Evolutionary conservation across 2,113 vertebrate species (phyloP), one percentile per base, ranked within the genome.

Genomic region (Sclerurus mexicanus): DNA sequence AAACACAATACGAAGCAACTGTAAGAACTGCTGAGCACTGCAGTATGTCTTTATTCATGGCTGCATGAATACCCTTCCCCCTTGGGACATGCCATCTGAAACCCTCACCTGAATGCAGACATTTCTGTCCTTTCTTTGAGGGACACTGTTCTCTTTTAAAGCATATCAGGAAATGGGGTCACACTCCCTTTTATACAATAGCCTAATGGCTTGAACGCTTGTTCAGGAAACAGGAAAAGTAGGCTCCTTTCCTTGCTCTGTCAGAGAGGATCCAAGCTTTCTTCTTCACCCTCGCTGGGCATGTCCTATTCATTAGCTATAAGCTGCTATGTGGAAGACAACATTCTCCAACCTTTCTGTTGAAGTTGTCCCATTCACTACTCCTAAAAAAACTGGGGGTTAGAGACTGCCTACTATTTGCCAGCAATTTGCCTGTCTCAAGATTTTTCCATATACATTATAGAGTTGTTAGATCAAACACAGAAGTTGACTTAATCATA

Each of bases 161-260:
- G 82, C 1, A 0, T 55, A 94, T 67, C 81, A 87, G 96, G 96
- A 97, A 97, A 90, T 30, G 25, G 91, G 91, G 89, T 96, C 93
- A 64, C 2, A 18, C 66, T 95, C 91, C 81, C 81, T 89, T 95
- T 95, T 85, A 94, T 27, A 96, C 96, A 97, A 97, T 95, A 96
- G 95, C 31, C 77, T 97, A 96, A 97, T 96, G 95, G 87, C 58
- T 96, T 96, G 91, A 96, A 96, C 95, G 96, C 94, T 97, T 96
- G 96, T 69, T 92, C 94, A 96, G 96, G 95, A 97, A 97, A 95
- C 95, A 96, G 96, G 95, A 97, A 97, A 96, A 95, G 87, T 95
- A 76, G 69, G 93, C 56, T 95, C 81, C 73, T 91, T 91, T 95
- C 93, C 91, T 94, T 66, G 69, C 77, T 95, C 94, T 76, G 69